Conservation (phyloP, 2,888 invertebrate species). For the Steromphala cineraria region DNA sequence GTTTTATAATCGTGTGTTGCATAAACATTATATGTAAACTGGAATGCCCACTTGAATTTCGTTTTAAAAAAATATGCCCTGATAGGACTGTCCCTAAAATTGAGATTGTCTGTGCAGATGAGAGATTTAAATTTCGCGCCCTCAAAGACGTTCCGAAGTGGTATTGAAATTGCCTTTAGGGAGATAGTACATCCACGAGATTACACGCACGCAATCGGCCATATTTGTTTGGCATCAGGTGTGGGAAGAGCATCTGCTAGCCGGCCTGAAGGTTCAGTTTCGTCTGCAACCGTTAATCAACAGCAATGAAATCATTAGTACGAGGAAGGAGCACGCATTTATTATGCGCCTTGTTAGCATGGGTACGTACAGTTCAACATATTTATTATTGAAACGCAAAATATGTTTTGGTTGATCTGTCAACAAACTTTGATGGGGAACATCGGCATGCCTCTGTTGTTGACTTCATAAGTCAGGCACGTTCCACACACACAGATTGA, state of each 20-base stretch:
- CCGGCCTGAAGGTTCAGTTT: not conserved
- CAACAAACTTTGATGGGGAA: not conserved
- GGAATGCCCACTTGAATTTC: too few species aligned
- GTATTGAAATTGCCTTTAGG: not conserved
- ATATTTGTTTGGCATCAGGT: constrained; percentile 37
- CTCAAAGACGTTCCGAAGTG: not conserved
- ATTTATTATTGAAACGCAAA: not conserved
- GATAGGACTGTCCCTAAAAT: too few species aligned
- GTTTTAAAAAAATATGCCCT: too few species aligned
- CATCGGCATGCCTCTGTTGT: too few species aligned
- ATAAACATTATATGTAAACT: too few species aligned
- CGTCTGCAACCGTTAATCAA: not conserved
- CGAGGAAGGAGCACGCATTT: not conserved
- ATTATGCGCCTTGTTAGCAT: not conserved
- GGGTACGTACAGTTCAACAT: not conserved
- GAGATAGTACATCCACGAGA: constrained; percentile 26
- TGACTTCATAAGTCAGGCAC: too few species aligned
- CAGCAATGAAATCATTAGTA: constrained; percentile 6
- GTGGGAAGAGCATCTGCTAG: not conserved
- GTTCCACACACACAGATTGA: too few species aligned
- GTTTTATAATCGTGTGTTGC: too few species aligned
- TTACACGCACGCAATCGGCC: constrained; percentile 41
- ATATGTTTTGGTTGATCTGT: not conserved
- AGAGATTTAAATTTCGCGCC: not conserved
- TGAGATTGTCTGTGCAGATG: too few species aligned